Evolutionary conservation across 2,888 invertebrate species (phyloP).

Genomic region (Pantelozetes paolii): DNA sequence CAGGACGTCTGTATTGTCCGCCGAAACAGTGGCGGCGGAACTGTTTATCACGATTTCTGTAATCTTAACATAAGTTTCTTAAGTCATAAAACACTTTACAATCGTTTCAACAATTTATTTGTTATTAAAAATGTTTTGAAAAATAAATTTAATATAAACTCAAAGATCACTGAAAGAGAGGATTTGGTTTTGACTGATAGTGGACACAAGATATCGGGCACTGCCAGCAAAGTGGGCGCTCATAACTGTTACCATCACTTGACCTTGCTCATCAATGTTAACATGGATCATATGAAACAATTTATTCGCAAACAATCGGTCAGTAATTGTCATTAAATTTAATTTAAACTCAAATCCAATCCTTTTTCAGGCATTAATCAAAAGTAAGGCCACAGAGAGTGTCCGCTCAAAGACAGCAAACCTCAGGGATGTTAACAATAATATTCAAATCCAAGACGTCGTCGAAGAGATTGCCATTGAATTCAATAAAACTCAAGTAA

Average conservation of each 20-base stretch:
- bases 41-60: constrained; percentile 92
- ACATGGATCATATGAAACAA: constrained; percentile 66
- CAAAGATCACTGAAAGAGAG: constrained; percentile 72
- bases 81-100: constrained; percentile 73
- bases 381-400: constrained; percentile 79
- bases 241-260: constrained; percentile 95
- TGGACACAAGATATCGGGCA: constrained; percentile 75
- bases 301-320: constrained; percentile 46
- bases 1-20: constrained; percentile 72
- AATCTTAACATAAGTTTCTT: constrained; percentile 91
- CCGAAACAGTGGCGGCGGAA: constrained; percentile 89
- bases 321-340: constrained; percentile 37
- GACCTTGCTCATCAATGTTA: constrained; percentile 82
- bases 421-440: constrained; percentile 67
- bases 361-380: constrained; percentile 55
- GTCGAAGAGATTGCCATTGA: constrained; percentile 24
- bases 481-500: constrained; percentile 52
- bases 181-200: constrained; percentile 69
- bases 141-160: constrained; percentile 72
- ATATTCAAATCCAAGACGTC: constrained; percentile 29
- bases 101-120: constrained; percentile 79
- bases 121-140: constrained; percentile 76
- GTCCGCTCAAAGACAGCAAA: constrained; percentile 76
- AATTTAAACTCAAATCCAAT: constrained; percentile 39
- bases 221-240: constrained; percentile 84